These are phyloP conservation scores for Pollachius pollachius DNA, from an alignment of 2,113 vertebrate species.

Conservation along the genomic window DNA sequence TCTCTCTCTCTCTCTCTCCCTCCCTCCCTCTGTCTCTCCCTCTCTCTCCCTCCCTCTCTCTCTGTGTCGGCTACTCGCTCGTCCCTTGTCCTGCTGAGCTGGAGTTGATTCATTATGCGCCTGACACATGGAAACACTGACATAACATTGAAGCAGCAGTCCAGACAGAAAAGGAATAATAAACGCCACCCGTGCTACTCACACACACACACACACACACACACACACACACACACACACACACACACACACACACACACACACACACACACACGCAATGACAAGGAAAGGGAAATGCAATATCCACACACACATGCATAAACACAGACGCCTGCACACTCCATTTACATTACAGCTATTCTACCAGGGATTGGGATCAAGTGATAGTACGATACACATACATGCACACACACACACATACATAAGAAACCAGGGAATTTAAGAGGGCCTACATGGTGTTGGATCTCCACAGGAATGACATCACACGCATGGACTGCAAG, in stretches of 20 bases:
- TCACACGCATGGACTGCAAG: constrained; percentile 49
- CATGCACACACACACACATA: constrained; percentile 5
- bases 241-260: too few relatives aligned
- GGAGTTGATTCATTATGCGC: neutral
- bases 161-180: neutral
- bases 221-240: too few relatives aligned
- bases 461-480: constrained; percentile 50
- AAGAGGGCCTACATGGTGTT: constrained; percentile 26
- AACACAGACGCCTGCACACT: too few relatives aligned
- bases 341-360: too few relatives aligned
- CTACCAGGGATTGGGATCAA: too few relatives aligned
- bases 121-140: constrained; percentile 1
- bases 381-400: constrained; percentile 50
- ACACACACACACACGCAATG: too few relatives aligned
- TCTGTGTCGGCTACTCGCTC: neutral
- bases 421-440: constrained; percentile 2
- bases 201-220: neutral
- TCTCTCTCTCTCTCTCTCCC: too few relatives aligned
- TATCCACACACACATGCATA: too few relatives aligned
- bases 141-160: neutral
- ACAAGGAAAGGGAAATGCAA: too few relatives aligned
- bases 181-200: neutral
- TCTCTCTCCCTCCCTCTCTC: too few relatives aligned
- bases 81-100: neutral
- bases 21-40: too few relatives aligned